Evolutionary conservation across 2,888 invertebrate genomes (phyloP).

Genomic region (Lottia scabra): DNA sequence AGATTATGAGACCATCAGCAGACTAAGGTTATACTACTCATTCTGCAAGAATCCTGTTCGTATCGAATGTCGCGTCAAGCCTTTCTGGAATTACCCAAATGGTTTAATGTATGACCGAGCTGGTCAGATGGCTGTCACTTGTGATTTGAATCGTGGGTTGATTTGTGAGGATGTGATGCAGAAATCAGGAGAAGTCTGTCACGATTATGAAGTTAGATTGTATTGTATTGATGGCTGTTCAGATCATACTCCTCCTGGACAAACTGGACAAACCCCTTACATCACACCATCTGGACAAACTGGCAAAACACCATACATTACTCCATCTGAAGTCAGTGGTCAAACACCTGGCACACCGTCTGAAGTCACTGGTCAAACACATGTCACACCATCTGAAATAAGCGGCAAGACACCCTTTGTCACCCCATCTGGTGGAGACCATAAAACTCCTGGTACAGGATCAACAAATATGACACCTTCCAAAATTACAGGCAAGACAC

Average conservation of each 20-base stretch:
- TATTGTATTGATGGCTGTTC: slow-evolving; percentile 45
- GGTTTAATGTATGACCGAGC: slow-evolving; percentile 65
- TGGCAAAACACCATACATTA: slow-evolving; percentile 27
- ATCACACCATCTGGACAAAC: slow-evolving; percentile 18
- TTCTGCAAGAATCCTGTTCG: slow-evolving; percentile 69
- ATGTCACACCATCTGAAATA: slow-evolving; percentile 27
- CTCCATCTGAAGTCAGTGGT: slow-evolving; percentile 23
- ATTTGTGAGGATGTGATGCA: slow-evolving; percentile 50
- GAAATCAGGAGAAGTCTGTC: slow-evolving; percentile 40
- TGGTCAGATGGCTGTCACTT: slow-evolving; percentile 81
- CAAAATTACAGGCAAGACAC: slow-evolving; percentile 19
- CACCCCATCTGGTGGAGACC: slow-evolving; percentile 17
- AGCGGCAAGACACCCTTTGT: slow-evolving; percentile 31
- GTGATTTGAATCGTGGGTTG: slow-evolving; percentile 71
- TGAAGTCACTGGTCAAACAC: slow-evolving; percentile 29
- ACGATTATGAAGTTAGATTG: slow-evolving; percentile 64
- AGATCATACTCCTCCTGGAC: not conserved
- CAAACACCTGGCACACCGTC: slow-evolving; percentile 27
- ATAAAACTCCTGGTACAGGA: slow-evolving; percentile 13
- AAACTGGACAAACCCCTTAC: slow-evolving; percentile 24
- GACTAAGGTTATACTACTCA: slow-evolving; percentile 42
- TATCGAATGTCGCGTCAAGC: slow-evolving; percentile 82
- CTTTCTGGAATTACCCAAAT: slow-evolving; percentile 75
- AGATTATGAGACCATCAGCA: slow-evolving; percentile 58
- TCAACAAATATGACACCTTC: slow-evolving; percentile 22